Conservation (phyloP, 2,113 vertebrate species). For the Ciconia boyciana region DNA sequence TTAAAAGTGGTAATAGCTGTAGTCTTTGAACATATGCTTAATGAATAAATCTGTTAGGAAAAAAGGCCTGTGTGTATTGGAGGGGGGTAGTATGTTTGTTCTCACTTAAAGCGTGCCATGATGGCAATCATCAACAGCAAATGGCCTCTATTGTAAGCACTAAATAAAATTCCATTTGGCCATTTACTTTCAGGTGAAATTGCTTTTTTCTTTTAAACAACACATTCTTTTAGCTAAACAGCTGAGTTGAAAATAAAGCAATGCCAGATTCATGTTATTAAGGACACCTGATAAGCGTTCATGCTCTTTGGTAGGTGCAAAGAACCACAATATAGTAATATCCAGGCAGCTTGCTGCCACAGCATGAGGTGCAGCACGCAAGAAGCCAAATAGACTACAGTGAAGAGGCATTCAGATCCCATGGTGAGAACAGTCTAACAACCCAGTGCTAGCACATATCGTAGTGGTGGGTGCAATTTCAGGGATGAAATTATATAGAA, state of each 20-base stretch:
- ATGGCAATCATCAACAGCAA: constrained; percentile 15
- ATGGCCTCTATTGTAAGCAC: constrained; percentile 9
- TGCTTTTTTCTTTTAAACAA: neutral
- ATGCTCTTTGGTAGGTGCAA: neutral
- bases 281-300: neutral
- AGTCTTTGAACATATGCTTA: constrained; percentile 61
- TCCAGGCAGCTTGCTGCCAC: constrained; percentile 15
- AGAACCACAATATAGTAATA: neutral
- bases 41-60: constrained; percentile 48
- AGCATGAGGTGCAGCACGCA: neutral
- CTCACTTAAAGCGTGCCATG: constrained; percentile 4
- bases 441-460: neutral
- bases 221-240: neutral
- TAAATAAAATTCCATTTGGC: neutral
- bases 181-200: constrained; percentile 23
- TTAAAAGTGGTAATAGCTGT: constrained; percentile 62
- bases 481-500: neutral
- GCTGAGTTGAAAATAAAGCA: constrained; percentile 13
- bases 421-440: neutral
- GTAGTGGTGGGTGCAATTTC: neutral
- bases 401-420: neutral
- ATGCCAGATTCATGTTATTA: neutral
- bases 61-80: constrained; percentile 50
- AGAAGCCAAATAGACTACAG: neutral
- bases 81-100: constrained; percentile 45